phyloP scores from a whole-genome alignment of 64 coral and sea anemone species.

The Anthopleura sola region DNA sequence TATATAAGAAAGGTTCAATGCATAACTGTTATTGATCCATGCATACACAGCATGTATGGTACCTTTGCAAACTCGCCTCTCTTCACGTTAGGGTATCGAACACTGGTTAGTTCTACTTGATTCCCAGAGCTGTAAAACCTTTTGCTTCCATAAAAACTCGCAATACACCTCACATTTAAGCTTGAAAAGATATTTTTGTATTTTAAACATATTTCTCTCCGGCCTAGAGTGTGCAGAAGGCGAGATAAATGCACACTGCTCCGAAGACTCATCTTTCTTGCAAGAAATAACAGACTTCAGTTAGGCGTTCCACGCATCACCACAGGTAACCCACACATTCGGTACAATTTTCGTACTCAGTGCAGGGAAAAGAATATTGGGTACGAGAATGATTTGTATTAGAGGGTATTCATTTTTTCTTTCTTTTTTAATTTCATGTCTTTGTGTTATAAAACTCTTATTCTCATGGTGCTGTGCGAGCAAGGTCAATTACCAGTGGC shows the following conservation, averaged over 20 bases:
- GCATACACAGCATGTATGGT: no score
- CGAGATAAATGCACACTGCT: neutral
- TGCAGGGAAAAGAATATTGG: no score
- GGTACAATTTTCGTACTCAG: no score
- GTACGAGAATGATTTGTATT: no score
- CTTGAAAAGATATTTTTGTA: neutral
- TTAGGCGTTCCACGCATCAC: neutral
- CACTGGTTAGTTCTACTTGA: conserved; percentile 71
- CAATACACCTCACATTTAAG: neutral
- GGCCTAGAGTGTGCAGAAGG: neutral
- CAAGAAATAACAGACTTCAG: neutral
- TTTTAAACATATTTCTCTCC: neutral
- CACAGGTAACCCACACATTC: neutral
- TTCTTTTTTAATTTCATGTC: no score
- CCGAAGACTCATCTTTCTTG: neutral
- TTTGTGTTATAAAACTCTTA: no score
- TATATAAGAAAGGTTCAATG: no score
- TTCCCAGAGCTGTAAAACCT: neutral
- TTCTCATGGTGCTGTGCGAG: no score
- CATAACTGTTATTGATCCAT: no score
- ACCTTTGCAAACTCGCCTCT: conserved; percentile 78
- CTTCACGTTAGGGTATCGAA: conserved; percentile 68
- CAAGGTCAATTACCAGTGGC: no score
- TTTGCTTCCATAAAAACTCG: neutral
- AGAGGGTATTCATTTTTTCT: no score